Base-by-base conservation (phyloP, 2,113 vertebrate species). In the Entelurus aequoreus region DNA sequence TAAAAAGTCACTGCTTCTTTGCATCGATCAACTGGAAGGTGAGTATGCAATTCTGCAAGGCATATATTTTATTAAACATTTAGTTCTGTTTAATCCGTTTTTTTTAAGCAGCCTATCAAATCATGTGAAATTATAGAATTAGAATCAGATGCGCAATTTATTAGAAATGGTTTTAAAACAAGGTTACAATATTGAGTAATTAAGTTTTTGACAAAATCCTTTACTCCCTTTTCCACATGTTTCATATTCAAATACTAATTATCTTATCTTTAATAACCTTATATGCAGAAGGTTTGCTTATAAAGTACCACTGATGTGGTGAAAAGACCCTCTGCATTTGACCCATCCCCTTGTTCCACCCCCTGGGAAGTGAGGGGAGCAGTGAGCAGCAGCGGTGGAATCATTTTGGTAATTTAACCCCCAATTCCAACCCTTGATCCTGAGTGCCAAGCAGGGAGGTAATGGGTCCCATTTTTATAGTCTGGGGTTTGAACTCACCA, bases 1-100 rank as follows among this genome's bases (percentile, higher is more conserved):
- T 97, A 70, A 98, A 98, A 71, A 91, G 94, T 3, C 94, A 98
- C 48, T 90, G 90, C 46, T 98, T 98, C 87, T 98, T 98, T 76
- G 86, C 87, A 54, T 93, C 92, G 8, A 91, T 95, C 72, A 93
- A 97, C 85, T 98, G 96, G 96, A 96, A 93, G 0, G 96, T 97
- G 83, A 96, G 95, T 92, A 53, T 9, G 5, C 11, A 13, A 10
- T 57, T 54, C 9, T 5, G 8, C 6, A 7, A 54, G 28, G 9
- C 37, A 54, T 40, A 42, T 46, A 68, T 37, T 59, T 10, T 1
- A 6, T 8, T 68, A 28, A 8, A 12, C 4, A 16, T 44, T 0
- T 42, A 55, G 60, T 36, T 1, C 48, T 19, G 1, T 59, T 5
- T 5, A 63, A 2, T 37, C 3, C 2, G 10, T 10, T 44, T 44